A percentile compares a stretch with the other conserved stretches of the same genome.
phyloP scores from a whole-genome alignment of 2,113 vertebrate species.

The Chunga burmeisteri region DNA sequence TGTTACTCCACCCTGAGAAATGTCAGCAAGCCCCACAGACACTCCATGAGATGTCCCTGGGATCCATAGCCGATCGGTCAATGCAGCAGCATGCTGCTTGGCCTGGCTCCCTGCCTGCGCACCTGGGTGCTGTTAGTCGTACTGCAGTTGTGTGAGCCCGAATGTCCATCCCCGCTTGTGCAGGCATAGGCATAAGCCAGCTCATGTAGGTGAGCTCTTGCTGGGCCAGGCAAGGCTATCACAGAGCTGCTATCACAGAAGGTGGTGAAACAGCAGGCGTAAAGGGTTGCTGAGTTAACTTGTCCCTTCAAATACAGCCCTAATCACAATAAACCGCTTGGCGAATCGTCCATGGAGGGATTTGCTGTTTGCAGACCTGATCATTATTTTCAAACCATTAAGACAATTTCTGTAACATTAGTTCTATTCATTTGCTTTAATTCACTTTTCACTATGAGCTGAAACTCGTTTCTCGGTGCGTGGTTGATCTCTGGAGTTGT shows the following conservation, averaged over 20 bases:
- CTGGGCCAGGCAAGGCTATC: not conserved
- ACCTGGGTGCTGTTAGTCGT: accelerated
- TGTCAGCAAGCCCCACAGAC: not conserved
- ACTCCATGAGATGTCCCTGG: accelerated
- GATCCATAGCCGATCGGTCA: not conserved
- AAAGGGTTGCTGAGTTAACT: not conserved
- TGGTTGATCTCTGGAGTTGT: not conserved
- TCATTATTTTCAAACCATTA: accelerated
- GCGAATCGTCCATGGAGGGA: accelerated
- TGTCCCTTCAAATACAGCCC: not conserved
- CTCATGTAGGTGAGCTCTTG: accelerated
- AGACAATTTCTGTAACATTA: not conserved
- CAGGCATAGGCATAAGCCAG: not conserved
- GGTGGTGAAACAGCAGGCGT: not conserved
- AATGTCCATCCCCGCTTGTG: not conserved
- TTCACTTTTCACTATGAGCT: not conserved
- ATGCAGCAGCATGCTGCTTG: accelerated
- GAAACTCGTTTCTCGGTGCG: not conserved
- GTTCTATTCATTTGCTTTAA: not conserved
- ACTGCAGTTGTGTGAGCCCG: accelerated
- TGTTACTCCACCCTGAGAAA: accelerated
- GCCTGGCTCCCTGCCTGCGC: not conserved
- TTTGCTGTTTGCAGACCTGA: not conserved
- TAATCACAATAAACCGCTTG: not conserved
- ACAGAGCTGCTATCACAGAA: not conserved